Conservation (phyloP, 1,140 invertebrate genomes). For the Cyphomyrmex costatus region DNA sequence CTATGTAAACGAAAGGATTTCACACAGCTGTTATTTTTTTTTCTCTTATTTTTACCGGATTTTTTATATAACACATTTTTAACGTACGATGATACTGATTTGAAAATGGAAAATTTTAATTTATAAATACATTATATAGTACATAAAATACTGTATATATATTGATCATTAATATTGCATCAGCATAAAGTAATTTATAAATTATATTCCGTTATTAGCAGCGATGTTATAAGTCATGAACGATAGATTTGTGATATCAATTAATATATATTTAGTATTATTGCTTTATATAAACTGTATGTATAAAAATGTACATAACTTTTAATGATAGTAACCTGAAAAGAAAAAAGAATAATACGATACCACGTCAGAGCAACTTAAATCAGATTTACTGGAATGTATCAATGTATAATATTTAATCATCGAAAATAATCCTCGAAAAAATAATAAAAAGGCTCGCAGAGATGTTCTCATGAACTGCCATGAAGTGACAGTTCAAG, state of each 20-base stretch:
- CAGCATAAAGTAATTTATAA: background rate
- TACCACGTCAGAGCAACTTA: background rate
- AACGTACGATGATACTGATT: background rate
- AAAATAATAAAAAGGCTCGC: background rate
- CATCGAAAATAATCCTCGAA: background rate
- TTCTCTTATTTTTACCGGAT: background rate
- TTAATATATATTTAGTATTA: background rate
- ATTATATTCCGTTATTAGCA: background rate
- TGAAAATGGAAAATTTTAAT: background rate
- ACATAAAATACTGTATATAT: background rate
- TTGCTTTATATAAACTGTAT: background rate
- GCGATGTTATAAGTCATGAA: background rate
- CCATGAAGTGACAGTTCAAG: conserved; percentile 4
- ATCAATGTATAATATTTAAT: background rate
- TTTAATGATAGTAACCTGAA: background rate
- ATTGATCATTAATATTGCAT: background rate
- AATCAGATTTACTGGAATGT: background rate
- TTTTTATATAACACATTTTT: conserved; percentile 17
- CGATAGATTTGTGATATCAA: background rate
- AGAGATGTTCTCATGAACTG: conserved; percentile 10
- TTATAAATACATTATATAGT: background rate
- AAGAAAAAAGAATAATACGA: background rate
- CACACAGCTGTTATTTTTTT: background rate
- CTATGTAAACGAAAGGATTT: conserved; percentile 27
- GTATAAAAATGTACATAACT: background rate